A percentile compares a stretch with the other conserved stretches of the same genome.
Evolutionary conservation across 2,113 vertebrate genomes (phyloP).

Genomic region (Alaudala cheleensis): DNA sequence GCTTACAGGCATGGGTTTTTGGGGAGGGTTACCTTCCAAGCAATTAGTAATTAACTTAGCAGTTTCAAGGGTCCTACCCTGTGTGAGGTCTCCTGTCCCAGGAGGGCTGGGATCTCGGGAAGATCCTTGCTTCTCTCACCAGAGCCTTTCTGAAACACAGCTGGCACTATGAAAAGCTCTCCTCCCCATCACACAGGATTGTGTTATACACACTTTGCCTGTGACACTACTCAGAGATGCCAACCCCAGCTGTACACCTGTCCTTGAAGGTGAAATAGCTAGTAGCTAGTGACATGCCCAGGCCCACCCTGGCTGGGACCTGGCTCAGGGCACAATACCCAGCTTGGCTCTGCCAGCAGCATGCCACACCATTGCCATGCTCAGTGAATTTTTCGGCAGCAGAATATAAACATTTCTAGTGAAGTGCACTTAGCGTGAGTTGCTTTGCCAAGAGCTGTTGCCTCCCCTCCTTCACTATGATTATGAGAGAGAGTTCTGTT

Average conservation of each 20-base stretch:
- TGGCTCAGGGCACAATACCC: neutral
- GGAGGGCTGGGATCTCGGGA: neutral
- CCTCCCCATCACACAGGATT: neutral
- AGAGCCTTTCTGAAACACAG: neutral
- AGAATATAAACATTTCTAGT: conserved; percentile 48
- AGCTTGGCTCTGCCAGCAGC: neutral
- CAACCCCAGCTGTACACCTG: neutral
- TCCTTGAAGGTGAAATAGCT: neutral
- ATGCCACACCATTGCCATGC: accelerated
- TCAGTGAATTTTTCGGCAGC: neutral
- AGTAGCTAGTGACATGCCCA: neutral
- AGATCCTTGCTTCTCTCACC: neutral
- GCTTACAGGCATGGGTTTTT: neutral
- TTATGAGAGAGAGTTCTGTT: neutral
- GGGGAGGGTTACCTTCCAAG: neutral
- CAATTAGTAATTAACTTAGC: neutral
- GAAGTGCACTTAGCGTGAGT: conserved; percentile 16
- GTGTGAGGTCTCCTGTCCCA: neutral
- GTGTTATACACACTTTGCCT: neutral
- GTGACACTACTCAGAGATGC: neutral
- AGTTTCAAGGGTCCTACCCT: neutral
- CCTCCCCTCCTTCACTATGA: conserved; percentile 1
- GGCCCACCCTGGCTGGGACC: neutral
- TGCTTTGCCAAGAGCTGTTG: conserved; percentile 33
- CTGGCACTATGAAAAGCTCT: neutral